phyloP scores from a whole-genome alignment of 2,113 vertebrate genomes.

The Hoplias malabaricus region DNA sequence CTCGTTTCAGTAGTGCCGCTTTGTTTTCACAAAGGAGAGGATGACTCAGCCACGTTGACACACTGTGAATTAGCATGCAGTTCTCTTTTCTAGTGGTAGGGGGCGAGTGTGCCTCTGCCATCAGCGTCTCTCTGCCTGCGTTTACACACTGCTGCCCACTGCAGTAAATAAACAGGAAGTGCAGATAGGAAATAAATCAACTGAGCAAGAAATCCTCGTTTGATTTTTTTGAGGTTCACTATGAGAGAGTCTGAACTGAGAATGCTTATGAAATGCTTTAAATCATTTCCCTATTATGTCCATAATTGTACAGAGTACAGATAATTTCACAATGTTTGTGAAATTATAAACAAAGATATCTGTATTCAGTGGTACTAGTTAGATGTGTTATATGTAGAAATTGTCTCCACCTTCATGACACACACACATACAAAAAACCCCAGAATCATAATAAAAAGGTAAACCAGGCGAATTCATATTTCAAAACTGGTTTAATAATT shows the following conservation, averaged over 20 bases:
- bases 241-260: background rate
- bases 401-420: no score
- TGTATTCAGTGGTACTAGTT: no score
- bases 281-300: background rate
- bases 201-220: no score
- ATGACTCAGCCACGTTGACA: constrained; percentile 67
- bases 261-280: background rate
- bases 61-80: constrained; percentile 34
- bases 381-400: no score
- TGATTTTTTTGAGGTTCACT: background rate
- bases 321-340: no score
- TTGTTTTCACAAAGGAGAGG: constrained; percentile 41
- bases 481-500: background rate
- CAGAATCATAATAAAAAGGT: background rate
- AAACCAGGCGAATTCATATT: background rate
- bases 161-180: constrained; percentile 27
- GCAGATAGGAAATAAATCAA: background rate
- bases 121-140: constrained; percentile 2
- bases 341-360: background rate
- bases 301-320: background rate
- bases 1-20: constrained; percentile 24
- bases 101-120: constrained; percentile 40
- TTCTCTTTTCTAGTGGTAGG: constrained; percentile 55
- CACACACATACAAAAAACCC: no score
- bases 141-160: constrained; percentile 54